Evolutionary conservation across 2,113 vertebrate species (phyloP).

Genomic region (Canis aureus): DNA sequence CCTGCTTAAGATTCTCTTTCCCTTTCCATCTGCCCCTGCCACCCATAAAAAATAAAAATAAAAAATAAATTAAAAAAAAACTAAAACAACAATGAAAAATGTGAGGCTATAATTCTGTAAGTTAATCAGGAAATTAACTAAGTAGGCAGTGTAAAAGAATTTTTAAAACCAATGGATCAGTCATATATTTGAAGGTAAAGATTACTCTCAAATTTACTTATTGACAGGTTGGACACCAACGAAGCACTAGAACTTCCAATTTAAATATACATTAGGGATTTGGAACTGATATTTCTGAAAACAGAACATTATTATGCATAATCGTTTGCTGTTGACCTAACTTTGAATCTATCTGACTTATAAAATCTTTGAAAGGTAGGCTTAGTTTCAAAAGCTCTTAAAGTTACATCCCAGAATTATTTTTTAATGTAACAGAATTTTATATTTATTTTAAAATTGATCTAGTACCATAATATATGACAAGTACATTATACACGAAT

Average conservation of each 20-base stretch:
- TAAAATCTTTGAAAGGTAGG: not conserved
- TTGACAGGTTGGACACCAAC: not conserved
- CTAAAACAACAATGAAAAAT: not conserved
- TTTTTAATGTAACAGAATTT: conserved; percentile 11
- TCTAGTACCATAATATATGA: not conserved
- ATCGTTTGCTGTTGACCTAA: not conserved
- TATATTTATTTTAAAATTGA: conserved; percentile 25
- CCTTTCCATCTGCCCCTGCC: not conserved
- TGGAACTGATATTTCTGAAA: not conserved
- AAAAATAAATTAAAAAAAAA: not conserved
- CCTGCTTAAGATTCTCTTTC: not conserved
- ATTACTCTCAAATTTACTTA: not conserved
- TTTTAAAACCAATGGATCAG: not conserved
- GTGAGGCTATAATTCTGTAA: not conserved
- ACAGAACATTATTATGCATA: not conserved
- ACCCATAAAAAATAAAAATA: not conserved
- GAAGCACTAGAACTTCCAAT: not conserved
- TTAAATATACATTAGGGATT: not conserved
- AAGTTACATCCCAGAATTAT: not conserved
- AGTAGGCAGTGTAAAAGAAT: not conserved
- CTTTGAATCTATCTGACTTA: not conserved
- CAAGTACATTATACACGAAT: not conserved
- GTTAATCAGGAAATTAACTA: not conserved
- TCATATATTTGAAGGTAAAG: not conserved
- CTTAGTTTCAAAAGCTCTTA: conserved; percentile 13